These are phyloP conservation scores for Pseudococcus jackbeardsleyi DNA, from an alignment of 2,888 invertebrate genomes.

Conservation along the genomic window DNA sequence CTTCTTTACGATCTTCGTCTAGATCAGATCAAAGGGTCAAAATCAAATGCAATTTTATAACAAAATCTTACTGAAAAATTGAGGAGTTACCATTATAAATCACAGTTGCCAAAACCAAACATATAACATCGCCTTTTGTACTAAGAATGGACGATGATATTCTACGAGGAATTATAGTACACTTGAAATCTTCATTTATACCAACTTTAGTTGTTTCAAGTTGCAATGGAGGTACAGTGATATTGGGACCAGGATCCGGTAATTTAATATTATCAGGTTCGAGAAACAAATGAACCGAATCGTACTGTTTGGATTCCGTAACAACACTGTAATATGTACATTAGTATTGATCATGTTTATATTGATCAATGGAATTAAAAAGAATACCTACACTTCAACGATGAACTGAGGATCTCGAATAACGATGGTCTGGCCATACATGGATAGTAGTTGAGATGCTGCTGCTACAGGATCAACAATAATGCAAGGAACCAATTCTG, in stretches of 20 bases:
- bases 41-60: neutral
- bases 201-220: neutral
- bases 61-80: neutral
- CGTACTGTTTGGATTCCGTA: conserved; percentile 2
- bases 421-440: neutral
- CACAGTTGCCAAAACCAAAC: conserved; percentile 35
- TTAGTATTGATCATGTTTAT: no score
- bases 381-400: neutral
- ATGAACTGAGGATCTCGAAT: conserved; percentile 28
- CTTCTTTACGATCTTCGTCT: neutral
- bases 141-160: conserved; percentile 39
- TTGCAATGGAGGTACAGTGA: neutral
- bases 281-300: conserved; percentile 18
- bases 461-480: conserved; percentile 14
- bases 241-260: neutral
- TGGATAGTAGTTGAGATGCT: neutral
- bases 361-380: no score
- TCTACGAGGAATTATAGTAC: neutral
- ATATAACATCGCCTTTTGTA: conserved; percentile 1
- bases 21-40: neutral
- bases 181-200: neutral
- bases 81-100: neutral
- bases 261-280: neutral
- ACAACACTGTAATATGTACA: neutral
- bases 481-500: conserved; percentile 3